These are phyloP conservation scores for Gastracanthus pulcherrimus DNA, from an alignment of 2,888 invertebrate genomes.

Conservation along the genomic window DNA sequence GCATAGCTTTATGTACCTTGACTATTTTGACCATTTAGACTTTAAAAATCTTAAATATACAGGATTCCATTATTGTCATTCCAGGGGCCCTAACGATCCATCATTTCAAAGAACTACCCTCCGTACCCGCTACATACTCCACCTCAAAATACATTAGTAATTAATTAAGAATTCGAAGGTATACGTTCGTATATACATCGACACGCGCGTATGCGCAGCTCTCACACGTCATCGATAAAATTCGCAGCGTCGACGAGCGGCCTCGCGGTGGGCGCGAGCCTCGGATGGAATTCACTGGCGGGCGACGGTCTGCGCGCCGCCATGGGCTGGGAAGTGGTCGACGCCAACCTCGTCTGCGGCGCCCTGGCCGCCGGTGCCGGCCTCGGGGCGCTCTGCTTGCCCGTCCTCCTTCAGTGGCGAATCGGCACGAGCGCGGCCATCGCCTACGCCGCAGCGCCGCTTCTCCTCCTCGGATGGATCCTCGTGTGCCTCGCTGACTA, in stretches of 20 bases:
- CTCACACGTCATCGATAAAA: too few species aligned
- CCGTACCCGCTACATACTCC: too few species aligned
- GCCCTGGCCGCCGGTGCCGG: constrained; percentile 67
- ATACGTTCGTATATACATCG: background rate
- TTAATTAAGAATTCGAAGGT: too few species aligned
- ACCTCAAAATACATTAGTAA: too few species aligned
- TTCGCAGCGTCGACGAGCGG: constrained; percentile 70
- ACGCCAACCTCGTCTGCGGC: constrained; percentile 67
- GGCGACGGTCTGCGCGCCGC: constrained; percentile 61
- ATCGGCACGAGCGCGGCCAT: background rate
- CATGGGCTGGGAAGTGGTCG: constrained; percentile 60
- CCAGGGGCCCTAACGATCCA: too few species aligned
- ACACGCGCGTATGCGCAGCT: background rate
- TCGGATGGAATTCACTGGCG: constrained; percentile 72
- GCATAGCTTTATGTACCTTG: too few species aligned
- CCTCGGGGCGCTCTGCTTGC: constrained; percentile 64
- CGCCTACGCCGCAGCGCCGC: background rate
- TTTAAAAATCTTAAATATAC: too few species aligned
- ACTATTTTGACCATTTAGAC: too few species aligned
- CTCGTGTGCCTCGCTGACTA: constrained; percentile 4
- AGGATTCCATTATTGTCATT: too few species aligned
- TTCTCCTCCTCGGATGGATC: constrained; percentile 17
- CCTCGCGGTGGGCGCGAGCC: constrained; percentile 69
- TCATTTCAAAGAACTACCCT: too few species aligned
- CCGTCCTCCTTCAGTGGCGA: constrained; percentile 58